Evolutionary conservation across 2,797 vertebrate species (phyloP), one percentile per base, ranked within the genome.

Genomic region (Galago senegalensis): DNA sequence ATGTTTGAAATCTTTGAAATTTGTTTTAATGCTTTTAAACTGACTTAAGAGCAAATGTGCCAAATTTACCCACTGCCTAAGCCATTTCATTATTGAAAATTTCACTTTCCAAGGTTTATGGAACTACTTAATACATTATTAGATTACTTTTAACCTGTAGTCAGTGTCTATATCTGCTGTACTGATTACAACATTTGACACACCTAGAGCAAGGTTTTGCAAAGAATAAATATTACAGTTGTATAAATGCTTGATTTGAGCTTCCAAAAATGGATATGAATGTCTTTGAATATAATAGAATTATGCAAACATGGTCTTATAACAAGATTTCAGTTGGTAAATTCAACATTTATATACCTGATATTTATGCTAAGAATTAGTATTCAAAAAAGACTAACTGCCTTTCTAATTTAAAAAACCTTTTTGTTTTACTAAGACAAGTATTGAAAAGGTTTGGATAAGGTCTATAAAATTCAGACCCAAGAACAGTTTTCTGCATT

Each of bases 1-100:
- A 58, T 93, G 89, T 97, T 96, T 97, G 92, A 97, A 97, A 95
- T 97, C 91, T 95, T 93, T 94, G 91, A 96, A 95, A 97, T 94
- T 92, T 77, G 79, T 95, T 96, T 97, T 95, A 97, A 95, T 97
- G 97, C 65, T 90, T 97, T 96, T 94, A 82, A 95, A 97, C 89
- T 94, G 89, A 95, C 91, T 96, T 84, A 93, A 63, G 63, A 95
- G 79, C 88, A 92, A 91, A 89, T 73, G 75, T 94, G 70, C 65
- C 83, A 91, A 56, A 69, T 96, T 89, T 88, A 84, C 40, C 60
- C 67, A 80, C 63, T 76, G 84, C 60, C 86, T 94, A 95, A 93
- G 23, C 70, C 27, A 79, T 87, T 81, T 53, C 20, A 1, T 89
- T 40, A 80, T 56, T 97, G 67, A 79, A 89, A 80, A 79, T 92